Conservation (phyloP, 1,140 invertebrate species). For the Drosophila cardini region DNA sequence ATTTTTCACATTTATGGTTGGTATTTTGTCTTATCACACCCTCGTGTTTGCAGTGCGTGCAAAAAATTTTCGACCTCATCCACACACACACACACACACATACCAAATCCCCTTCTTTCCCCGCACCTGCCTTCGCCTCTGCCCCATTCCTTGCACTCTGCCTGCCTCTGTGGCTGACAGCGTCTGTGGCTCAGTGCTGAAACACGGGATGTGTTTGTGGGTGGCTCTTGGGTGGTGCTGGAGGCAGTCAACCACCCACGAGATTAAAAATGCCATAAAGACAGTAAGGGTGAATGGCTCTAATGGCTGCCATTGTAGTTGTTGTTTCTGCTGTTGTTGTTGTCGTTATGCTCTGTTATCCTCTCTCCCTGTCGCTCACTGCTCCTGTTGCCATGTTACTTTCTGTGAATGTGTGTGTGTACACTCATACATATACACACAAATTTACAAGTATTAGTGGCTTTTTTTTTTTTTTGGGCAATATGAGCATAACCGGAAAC, state of each 20-base stretch:
- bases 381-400: constrained; percentile 17
- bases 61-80: constrained; percentile 66
- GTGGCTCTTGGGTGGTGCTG: constrained; percentile 15
- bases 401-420: neutral
- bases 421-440: constrained; percentile 24
- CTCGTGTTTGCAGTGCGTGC: constrained; percentile 80
- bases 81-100: neutral
- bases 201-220: constrained; percentile 20
- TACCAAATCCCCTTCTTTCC: neutral
- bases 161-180: constrained; percentile 14
- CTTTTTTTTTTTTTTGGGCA: constrained; percentile 4
- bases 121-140: neutral
- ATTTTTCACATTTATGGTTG: constrained; percentile 83
- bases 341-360: constrained; percentile 60
- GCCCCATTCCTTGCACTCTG: neutral
- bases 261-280: constrained; percentile 83
- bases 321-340: constrained; percentile 27
- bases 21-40: constrained; percentile 84
- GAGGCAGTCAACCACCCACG: constrained; percentile 71
- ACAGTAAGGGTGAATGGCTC: constrained; percentile 83
- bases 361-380: constrained; percentile 39
- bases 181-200: constrained; percentile 38
- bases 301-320: constrained; percentile 74
- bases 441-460: neutral
- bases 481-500: constrained; percentile 15